Conservation (phyloP, 1,140 invertebrate species). For the Nasonia vitripennis region DNA sequence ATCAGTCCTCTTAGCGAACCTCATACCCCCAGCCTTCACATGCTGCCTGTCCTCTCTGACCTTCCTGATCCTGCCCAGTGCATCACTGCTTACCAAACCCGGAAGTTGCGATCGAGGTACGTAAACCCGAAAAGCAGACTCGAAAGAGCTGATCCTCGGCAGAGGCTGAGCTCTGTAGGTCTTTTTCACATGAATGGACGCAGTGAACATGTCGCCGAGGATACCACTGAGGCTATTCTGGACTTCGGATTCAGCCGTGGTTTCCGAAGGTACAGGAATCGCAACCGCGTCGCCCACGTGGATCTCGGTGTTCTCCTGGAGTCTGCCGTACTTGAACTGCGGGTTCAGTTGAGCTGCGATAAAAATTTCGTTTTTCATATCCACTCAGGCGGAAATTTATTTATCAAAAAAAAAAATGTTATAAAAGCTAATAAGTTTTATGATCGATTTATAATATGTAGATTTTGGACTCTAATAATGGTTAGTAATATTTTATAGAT, state of each 20-base stretch:
- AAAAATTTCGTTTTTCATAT: conserved; percentile 4
- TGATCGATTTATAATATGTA: no score
- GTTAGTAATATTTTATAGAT: no score
- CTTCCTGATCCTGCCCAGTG: conserved; percentile 58
- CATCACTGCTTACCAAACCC: neutral
- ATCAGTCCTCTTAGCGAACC: neutral
- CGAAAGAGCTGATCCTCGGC: neutral
- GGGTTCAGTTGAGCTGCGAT: conserved; percentile 63
- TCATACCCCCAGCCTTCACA: neutral
- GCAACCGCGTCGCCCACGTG: conserved; percentile 56
- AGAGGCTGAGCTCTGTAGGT: neutral
- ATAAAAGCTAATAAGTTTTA: no score
- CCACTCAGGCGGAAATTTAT: neutral
- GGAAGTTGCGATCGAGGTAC: neutral
- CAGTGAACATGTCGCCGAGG: neutral
- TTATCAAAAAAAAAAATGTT: no score
- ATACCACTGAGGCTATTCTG: neutral
- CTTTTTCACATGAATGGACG: neutral
- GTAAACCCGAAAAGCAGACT: neutral
- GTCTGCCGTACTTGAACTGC: conserved; percentile 61
- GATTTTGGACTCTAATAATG: no score
- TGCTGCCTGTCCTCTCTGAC: conserved; percentile 53
- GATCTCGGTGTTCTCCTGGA: conserved; percentile 67
- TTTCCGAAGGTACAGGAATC: neutral
- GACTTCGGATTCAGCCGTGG: neutral